Conservation (phyloP, 2,113 vertebrate genomes). For the Neodon shergylaensis region DNA sequence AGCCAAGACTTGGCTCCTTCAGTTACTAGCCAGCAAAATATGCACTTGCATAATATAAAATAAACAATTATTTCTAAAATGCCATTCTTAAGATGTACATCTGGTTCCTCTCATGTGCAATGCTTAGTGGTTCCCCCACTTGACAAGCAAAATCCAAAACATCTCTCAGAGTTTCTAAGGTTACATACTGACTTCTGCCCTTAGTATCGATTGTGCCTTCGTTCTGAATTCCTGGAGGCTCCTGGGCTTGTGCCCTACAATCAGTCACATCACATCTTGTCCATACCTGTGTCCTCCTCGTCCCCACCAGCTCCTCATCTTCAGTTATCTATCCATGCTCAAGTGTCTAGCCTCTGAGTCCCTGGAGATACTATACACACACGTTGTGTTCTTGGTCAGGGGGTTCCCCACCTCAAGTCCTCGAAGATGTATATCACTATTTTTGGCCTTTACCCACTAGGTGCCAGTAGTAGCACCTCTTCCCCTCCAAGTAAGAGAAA, state of each 20-base stretch:
- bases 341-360: background rate
- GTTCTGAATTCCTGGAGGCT: background rate
- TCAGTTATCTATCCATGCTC: background rate
- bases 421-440: background rate
- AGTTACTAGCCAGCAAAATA: background rate
- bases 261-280: background rate
- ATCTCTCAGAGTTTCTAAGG: background rate
- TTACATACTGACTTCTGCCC: background rate
- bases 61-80: background rate
- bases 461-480: background rate
- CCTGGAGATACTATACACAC: background rate
- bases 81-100: background rate
- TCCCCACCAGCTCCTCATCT: background rate
- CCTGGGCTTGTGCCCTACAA: background rate
- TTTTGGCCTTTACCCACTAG: conserved; percentile 35
- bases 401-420: background rate
- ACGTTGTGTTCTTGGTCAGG: background rate
- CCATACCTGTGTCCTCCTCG: background rate
- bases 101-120: background rate
- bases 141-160: background rate
- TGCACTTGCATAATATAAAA: background rate
- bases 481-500: background rate
- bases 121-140: background rate
- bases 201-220: rapidly evolving
- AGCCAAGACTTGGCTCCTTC: background rate